A percentile compares a stretch with the other conserved stretches of the same genome.
Conservation (phyloP, 1,140 invertebrate genomes). For the Lepidostoma basale region DNA sequence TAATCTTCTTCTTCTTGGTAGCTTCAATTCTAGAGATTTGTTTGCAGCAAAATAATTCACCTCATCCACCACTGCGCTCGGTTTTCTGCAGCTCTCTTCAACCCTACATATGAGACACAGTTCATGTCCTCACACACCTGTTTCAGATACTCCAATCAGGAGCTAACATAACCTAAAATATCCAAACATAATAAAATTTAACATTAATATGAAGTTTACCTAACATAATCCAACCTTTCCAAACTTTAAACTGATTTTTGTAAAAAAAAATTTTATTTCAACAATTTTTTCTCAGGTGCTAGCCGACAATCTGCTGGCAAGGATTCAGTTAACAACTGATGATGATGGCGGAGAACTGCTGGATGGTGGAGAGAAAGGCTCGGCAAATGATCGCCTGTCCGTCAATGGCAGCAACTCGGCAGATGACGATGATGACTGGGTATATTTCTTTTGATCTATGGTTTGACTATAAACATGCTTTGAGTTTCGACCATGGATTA, state of each 20-base stretch:
- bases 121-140: no score
- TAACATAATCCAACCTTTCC: not conserved
- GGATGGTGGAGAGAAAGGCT: constrained; percentile 38
- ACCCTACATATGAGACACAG: no score
- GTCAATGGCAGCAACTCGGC: constrained; percentile 51
- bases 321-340: constrained; percentile 79
- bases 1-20: no score
- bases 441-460: constrained; percentile 38
- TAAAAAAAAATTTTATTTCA: not conserved
- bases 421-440: constrained; percentile 65
- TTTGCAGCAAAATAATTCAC: no score
- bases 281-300: constrained; percentile 62
- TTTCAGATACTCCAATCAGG: no score
- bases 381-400: constrained; percentile 27
- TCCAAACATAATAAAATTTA: no score
- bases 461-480: no score
- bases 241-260: not conserved
- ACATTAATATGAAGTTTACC: not conserved
- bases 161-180: no score
- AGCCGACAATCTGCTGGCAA: constrained; percentile 81
- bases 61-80: no score
- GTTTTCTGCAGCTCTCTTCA: no score
- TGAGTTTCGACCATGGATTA: no score
- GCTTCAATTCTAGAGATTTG: no score
- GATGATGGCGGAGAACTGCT: constrained; percentile 62